Percentiles rank a stretch among this genome's conserved stretches.
These are phyloP conservation scores for Amblyraja radiata DNA, from an alignment of 2,797 vertebrate species.

Conservation along the genomic window DNA sequence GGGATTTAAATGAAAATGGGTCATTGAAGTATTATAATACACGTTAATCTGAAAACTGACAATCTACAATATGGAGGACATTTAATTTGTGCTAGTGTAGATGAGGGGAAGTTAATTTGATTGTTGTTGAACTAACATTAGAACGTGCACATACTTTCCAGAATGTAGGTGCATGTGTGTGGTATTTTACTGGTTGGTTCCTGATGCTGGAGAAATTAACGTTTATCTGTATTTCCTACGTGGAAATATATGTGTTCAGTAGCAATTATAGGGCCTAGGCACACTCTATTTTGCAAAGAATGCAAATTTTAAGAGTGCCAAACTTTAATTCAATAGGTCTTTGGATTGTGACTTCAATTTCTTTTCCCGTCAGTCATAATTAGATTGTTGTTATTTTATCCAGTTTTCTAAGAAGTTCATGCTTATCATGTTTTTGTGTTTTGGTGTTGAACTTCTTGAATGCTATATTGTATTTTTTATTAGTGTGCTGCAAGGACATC, in stretches of 20 bases:
- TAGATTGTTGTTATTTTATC: slow-evolving; percentile 7
- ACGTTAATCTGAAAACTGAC: background rate
- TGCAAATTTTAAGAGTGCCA: background rate
- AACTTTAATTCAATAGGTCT: background rate
- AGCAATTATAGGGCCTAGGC: background rate
- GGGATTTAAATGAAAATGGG: background rate
- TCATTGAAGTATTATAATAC: background rate
- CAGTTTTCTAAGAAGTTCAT: background rate
- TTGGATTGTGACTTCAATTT: slow-evolving; percentile 8
- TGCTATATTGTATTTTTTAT: no score
- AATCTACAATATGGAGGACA: background rate
- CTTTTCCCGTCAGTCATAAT: background rate
- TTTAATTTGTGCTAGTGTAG: background rate
- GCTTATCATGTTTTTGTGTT: no score
- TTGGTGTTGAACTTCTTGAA: no score
- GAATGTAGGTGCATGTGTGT: background rate
- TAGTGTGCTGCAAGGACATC: no score
- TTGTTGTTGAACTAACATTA: background rate
- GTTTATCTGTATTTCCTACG: background rate
- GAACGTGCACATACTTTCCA: background rate
- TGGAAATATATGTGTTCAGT: background rate
- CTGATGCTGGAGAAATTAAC: background rate
- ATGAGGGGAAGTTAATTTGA: background rate
- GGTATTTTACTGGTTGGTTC: background rate
- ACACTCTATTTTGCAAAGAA: background rate